phyloP scores from a whole-genome alignment of 2,888 invertebrate genomes.

The Fragum sueziense region DNA sequence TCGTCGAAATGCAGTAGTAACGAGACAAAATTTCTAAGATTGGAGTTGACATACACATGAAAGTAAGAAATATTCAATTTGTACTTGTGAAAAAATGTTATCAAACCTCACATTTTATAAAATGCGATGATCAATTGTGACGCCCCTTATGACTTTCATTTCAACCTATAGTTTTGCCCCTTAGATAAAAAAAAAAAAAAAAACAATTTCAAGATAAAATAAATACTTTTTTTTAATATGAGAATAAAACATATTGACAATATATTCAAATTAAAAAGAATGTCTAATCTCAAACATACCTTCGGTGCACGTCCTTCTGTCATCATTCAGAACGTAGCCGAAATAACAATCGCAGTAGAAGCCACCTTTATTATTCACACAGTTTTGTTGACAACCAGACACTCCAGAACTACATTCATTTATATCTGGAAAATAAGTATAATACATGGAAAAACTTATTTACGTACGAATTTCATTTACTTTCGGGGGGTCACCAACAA shows the following conservation, averaged over 20 bases:
- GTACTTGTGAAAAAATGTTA: no score
- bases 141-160: background rate
- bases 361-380: slow-evolving; percentile 32
- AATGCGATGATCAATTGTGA: no score
- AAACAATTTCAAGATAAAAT: background rate
- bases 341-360: slow-evolving; percentile 50
- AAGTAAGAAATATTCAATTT: no score
- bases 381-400: slow-evolving; percentile 51
- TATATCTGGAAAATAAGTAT: slow-evolving; percentile 20
- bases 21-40: no score
- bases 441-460: background rate
- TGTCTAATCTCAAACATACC: slow-evolving; percentile 31
- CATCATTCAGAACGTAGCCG: slow-evolving; percentile 43
- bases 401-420: slow-evolving; percentile 43
- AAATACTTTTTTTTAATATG: background rate
- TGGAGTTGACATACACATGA: no score
- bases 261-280: background rate
- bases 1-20: no score
- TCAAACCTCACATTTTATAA: no score
- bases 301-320: slow-evolving; percentile 48
- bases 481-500: no score
- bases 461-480: no score
- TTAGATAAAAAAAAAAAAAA: background rate
- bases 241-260: background rate
- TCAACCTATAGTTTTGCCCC: background rate